phyloP scores from a whole-genome alignment of 2,797 vertebrate genomes.

The Amblyraja radiata region DNA sequence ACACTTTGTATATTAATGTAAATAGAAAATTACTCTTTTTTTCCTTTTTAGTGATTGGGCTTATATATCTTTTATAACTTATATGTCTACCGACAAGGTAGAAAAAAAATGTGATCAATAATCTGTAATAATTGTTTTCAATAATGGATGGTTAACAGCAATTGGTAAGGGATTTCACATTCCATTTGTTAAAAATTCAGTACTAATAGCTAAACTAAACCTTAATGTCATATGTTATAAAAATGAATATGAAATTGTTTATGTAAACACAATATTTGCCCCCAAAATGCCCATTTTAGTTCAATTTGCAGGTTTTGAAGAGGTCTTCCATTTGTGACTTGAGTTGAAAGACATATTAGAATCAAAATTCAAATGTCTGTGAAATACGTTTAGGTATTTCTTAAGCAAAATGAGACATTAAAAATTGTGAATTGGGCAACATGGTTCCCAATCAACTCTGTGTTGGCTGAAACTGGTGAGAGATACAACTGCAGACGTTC shows the following conservation, averaged over 20 bases:
- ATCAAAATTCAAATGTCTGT: neutral
- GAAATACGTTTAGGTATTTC: neutral
- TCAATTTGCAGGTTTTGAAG: neutral
- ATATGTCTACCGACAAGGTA: neutral
- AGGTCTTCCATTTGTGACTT: constrained; percentile 2
- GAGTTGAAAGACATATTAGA: neutral
- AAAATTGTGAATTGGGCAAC: neutral
- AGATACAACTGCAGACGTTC: too few species aligned
- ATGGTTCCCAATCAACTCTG: too few species aligned
- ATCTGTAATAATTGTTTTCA: constrained; percentile 7
- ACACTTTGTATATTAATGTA: constrained; percentile 34
- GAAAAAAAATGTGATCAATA: neutral
- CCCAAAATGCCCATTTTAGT: neutral
- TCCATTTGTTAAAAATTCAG: constrained; percentile 7
- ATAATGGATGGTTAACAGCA: neutral
- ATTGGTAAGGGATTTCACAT: constrained; percentile 4
- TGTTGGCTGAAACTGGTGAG: too few species aligned
- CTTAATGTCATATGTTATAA: constrained; percentile 2
- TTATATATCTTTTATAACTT: constrained; percentile 24
- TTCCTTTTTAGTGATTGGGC: constrained; percentile 9
- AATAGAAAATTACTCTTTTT: constrained; percentile 13
- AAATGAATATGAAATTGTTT: constrained; percentile 14
- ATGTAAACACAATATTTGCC: neutral
- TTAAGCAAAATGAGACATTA: neutral
- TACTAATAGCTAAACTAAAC: neutral